Evolutionary conservation across 2,888 invertebrate species (phyloP).

Genomic region (Drosophila flavopinicola): DNA sequence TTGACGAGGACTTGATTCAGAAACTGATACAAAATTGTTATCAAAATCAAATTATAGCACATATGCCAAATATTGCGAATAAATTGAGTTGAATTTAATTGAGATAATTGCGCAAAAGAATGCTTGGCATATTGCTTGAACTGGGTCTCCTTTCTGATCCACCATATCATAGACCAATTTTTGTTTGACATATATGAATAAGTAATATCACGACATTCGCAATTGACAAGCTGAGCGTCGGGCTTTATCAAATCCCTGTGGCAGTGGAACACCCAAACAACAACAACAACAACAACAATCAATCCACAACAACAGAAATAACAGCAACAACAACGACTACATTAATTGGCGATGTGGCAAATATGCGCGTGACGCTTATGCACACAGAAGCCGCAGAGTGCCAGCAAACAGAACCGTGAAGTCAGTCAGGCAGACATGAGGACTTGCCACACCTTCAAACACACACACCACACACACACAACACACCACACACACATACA

Average conservation of each 20-base stretch:
- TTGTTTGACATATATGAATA: conserved; percentile 24
- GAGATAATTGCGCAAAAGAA: conserved; percentile 1
- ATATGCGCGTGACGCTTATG: conserved; percentile 46
- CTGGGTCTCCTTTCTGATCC: not conserved
- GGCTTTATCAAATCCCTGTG: conserved; percentile 11
- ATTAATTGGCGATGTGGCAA: conserved; percentile 68
- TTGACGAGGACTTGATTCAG: no score
- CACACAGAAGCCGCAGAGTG: conserved; percentile 34
- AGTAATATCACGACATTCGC: conserved; percentile 22
- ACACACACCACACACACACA: conserved; percentile 11
- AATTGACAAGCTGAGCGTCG: conserved; percentile 34
- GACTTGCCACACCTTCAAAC: conserved; percentile 44
- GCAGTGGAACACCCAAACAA: conserved; percentile 2
- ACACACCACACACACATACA: conserved; percentile 13
- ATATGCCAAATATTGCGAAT: no score
- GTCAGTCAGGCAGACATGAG: conserved; percentile 50
- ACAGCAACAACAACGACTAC: conserved; percentile 26
- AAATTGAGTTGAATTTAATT: no score
- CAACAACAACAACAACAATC: conserved; percentile 8
- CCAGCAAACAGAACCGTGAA: conserved; percentile 53
- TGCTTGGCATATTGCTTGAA: conserved; percentile 1
- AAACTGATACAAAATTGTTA: no score
- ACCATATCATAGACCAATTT: not conserved
- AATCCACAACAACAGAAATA: conserved; percentile 22
- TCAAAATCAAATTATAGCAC: no score